Percentiles rank a stretch among this genome's conserved stretches.
These are phyloP conservation scores for Hippocampus kuda DNA, from an alignment of 2,797 vertebrate species.

Conservation along the genomic window DNA sequence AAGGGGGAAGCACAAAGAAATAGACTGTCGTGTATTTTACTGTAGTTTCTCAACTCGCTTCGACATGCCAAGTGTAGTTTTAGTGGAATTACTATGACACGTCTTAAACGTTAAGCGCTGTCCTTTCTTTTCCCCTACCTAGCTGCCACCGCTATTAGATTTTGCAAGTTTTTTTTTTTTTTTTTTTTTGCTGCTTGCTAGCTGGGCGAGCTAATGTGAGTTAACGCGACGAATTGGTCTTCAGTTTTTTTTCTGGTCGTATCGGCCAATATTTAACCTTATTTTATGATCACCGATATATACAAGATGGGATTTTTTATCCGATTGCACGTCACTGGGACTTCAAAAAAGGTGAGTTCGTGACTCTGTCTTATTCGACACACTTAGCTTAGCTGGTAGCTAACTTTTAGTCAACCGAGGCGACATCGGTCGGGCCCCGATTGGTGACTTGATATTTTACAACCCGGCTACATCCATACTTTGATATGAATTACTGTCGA, in stretches of 20 bases:
- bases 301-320: conserved; percentile 30
- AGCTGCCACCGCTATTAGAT: conserved; percentile 9
- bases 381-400: conserved; percentile 55
- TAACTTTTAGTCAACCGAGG: conserved; percentile 52
- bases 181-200: conserved; percentile 44
- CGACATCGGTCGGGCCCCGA: conserved; percentile 45
- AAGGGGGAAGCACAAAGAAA: conserved; percentile 69
- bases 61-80: conserved; percentile 3
- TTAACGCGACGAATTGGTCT: conserved; percentile 56
- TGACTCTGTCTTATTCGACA: conserved; percentile 21
- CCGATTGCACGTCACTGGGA: neutral
- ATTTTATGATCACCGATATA: conserved; percentile 24
- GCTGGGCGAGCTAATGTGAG: conserved; percentile 42
- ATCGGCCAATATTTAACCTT: conserved; percentile 8
- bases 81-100: conserved; percentile 6
- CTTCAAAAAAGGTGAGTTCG: conserved; percentile 37
- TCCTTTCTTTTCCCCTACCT: neutral
- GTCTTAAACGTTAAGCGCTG: neutral
- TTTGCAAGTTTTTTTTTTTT: conserved; percentile 50
- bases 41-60: conserved; percentile 25
- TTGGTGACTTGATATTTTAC: conserved; percentile 17
- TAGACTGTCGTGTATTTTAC: conserved; percentile 23
- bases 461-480: too few relatives aligned
- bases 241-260: conserved; percentile 33
- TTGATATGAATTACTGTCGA: neutral